Evolutionary conservation across 2,888 invertebrate species (phyloP).

Genomic region (Scaptomyza polygonia): DNA sequence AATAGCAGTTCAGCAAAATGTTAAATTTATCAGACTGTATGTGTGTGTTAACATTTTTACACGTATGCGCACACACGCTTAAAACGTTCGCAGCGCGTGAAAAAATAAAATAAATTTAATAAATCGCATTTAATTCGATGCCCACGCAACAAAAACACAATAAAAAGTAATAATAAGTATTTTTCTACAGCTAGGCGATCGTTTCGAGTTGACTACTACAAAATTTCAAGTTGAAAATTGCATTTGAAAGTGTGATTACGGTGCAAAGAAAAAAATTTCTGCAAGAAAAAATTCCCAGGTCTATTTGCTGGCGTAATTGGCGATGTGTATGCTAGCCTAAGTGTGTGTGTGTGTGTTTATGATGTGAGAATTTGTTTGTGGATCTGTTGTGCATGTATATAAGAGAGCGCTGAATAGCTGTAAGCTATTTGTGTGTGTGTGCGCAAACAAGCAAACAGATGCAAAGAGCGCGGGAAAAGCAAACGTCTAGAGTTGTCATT

Average conservation of each 20-base stretch:
- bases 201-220: slow-evolving; percentile 51
- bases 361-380: slow-evolving; percentile 32
- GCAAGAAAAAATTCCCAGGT: slow-evolving; percentile 81
- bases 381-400: slow-evolving; percentile 29
- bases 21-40: slow-evolving; percentile 34
- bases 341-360: slow-evolving; percentile 31
- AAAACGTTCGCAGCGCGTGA: slow-evolving; percentile 80
- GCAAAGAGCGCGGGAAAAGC: slow-evolving; percentile 53
- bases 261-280: slow-evolving; percentile 65
- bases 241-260: slow-evolving; percentile 69
- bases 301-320: slow-evolving; percentile 75
- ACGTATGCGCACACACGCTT: slow-evolving; percentile 64
- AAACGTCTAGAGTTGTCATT: slow-evolving; percentile 58
- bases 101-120: slow-evolving; percentile 60
- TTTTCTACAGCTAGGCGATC: slow-evolving; percentile 49
- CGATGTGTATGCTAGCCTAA: slow-evolving; percentile 51
- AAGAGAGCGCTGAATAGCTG: slow-evolving; percentile 56
- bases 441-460: slow-evolving; percentile 35
- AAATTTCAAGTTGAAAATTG: slow-evolving; percentile 59
- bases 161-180: slow-evolving; percentile 63
- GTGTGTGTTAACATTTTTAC: slow-evolving; percentile 44
- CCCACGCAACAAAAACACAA: slow-evolving; percentile 61
- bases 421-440: slow-evolving; percentile 24
- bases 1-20: slow-evolving; percentile 57
- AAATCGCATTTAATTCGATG: slow-evolving; percentile 65